Evolutionary conservation across 2,888 invertebrate species (phyloP).

Genomic region (Harpalus rubripes): DNA sequence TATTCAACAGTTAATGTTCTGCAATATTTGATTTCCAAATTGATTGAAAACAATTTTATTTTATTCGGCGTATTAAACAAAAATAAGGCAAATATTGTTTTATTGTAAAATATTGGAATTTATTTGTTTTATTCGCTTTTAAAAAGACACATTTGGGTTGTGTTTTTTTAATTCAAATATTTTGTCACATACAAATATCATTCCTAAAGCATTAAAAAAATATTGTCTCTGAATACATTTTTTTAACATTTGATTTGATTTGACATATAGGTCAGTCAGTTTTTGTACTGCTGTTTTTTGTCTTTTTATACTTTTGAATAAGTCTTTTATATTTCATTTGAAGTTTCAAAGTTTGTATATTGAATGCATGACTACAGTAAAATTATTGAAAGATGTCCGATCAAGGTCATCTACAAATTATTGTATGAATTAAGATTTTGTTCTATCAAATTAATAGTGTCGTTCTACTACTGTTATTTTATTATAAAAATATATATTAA

Average conservation of each 20-base stretch:
- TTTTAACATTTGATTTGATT: too few species aligned
- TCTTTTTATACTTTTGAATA: background rate
- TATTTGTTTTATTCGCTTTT: background rate
- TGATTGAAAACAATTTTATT: background rate
- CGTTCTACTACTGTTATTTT: too few species aligned
- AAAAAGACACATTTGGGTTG: background rate
- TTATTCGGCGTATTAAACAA: background rate
- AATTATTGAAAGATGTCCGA: too few species aligned
- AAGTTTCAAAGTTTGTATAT: slow-evolving; percentile 5
- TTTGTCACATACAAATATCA: too few species aligned
- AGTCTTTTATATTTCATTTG: background rate
- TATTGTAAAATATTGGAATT: background rate
- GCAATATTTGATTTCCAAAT: background rate
- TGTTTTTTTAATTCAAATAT: too few species aligned
- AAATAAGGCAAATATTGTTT: background rate
- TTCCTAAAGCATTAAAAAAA: too few species aligned
- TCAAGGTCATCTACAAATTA: too few species aligned
- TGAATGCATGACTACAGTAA: background rate
- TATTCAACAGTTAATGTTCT: background rate
- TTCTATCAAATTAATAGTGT: too few species aligned
- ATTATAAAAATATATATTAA: too few species aligned
- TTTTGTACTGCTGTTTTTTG: background rate
- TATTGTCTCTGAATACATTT: too few species aligned
- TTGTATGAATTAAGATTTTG: too few species aligned
- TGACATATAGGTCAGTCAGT: too few species aligned